These are phyloP conservation scores for Epinotia bilunana DNA, from an alignment of 2,888 invertebrate species.

Conservation along the genomic window DNA sequence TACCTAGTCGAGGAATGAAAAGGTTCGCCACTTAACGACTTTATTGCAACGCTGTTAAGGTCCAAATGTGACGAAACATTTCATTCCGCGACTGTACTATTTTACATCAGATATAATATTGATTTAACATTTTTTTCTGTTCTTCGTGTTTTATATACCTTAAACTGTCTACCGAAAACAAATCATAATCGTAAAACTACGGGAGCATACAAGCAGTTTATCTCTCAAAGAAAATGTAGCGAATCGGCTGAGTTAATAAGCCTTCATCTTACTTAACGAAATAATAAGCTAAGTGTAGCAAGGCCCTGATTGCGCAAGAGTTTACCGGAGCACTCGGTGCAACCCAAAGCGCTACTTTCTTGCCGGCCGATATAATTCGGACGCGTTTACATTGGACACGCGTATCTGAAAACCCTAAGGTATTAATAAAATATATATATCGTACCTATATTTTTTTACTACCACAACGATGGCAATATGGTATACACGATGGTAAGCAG, in stretches of 20 bases:
- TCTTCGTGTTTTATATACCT: no score
- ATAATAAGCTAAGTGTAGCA: slow-evolving; percentile 54
- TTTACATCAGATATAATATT: no score
- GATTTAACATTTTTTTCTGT: no score
- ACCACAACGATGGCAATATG: no score
- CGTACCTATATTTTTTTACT: no score
- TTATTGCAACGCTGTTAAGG: no score
- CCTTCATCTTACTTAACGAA: slow-evolving; percentile 30
- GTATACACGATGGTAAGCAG: no score
- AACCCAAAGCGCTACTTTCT: slow-evolving; percentile 79
- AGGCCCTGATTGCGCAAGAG: slow-evolving; percentile 68
- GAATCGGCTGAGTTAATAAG: slow-evolving; percentile 20
- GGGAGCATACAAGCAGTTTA: slow-evolving; percentile 1
- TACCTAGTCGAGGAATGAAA: no score
- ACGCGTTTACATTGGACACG: slow-evolving; percentile 57
- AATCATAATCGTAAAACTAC: slow-evolving; percentile 6
- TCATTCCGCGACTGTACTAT: no score
- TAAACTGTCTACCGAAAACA: not conserved
- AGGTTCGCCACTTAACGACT: no score
- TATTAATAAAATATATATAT: not conserved
- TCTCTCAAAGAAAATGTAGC: not conserved
- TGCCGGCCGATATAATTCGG: slow-evolving; percentile 62
- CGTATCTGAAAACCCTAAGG: not conserved
- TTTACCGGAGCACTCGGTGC: slow-evolving; percentile 78
- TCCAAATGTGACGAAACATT: no score